Percentiles rank a stretch among this genome's conserved stretches.
These are phyloP conservation scores for Leptogaster cylindrica DNA, from an alignment of 2,888 invertebrate genomes.

Conservation along the genomic window DNA sequence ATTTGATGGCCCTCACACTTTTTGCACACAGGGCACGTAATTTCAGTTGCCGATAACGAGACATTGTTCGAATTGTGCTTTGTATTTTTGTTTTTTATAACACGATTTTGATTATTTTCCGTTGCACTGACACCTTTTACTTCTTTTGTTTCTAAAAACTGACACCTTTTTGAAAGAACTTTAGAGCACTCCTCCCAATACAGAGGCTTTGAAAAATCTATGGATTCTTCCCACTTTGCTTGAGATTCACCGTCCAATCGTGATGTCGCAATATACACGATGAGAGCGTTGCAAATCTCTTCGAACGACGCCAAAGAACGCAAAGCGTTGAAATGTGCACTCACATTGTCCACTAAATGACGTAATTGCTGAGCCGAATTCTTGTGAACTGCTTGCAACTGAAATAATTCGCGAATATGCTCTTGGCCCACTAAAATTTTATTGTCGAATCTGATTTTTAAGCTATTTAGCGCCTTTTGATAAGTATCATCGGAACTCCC, in stretches of 20 bases:
- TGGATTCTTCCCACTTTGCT: constrained; percentile 43
- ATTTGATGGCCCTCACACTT: background rate
- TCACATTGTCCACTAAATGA: background rate
- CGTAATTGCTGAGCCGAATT: background rate
- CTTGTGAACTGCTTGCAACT: background rate
- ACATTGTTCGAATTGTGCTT: too few relatives aligned
- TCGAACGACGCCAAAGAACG: background rate
- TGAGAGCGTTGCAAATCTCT: constrained; percentile 40
- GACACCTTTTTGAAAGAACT: constrained; percentile 37
- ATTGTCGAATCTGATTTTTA: constrained; percentile 3
- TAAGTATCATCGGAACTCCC: background rate
- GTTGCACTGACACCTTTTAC: background rate
- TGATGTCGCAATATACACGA: constrained; percentile 38
- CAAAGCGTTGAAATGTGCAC: background rate
- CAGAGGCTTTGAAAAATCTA: constrained; percentile 42
- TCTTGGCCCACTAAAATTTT: background rate
- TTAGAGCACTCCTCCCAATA: constrained; percentile 41
- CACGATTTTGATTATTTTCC: constrained; percentile 5
- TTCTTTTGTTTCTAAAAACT: constrained; percentile 33
- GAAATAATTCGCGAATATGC: background rate
- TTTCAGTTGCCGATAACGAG: constrained; percentile 33
- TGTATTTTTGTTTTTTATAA: too few relatives aligned
- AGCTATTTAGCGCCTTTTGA: background rate
- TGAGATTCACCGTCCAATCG: constrained; percentile 41
- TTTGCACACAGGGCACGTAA: background rate